Evolutionary conservation across 1,140 invertebrate species (phyloP).

Genomic region (Anastrepha ludens): DNA sequence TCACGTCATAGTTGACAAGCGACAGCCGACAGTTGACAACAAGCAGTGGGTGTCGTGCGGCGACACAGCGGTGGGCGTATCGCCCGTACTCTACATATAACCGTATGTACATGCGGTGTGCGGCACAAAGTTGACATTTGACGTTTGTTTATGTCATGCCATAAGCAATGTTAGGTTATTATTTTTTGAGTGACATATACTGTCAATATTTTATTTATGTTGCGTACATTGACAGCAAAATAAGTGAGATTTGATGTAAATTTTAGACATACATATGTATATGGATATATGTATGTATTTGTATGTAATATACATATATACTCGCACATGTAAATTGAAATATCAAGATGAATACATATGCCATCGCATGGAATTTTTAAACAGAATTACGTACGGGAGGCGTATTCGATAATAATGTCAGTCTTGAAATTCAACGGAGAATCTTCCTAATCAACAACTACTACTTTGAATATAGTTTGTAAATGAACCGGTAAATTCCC

Average conservation of each 20-base stretch:
- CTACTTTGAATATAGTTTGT: no score
- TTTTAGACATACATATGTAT: not conserved
- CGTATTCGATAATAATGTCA: no score
- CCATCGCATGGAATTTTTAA: no score
- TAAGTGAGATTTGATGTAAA: not conserved
- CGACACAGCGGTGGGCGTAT: constrained; percentile 3
- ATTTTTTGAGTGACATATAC: constrained; percentile 54
- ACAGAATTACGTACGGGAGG: no score
- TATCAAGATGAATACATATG: no score
- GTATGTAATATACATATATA: no score
- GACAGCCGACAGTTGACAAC: constrained; percentile 52
- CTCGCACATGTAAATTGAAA: no score
- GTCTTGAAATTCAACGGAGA: no score
- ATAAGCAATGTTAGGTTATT: constrained; percentile 46
- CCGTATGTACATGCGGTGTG: not conserved
- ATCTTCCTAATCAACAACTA: no score
- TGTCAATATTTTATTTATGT: constrained; percentile 55
- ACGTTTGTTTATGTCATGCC: constrained; percentile 47
- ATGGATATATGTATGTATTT: not conserved
- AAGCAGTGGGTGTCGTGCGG: constrained; percentile 33
- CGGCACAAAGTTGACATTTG: constrained; percentile 42
- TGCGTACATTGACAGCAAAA: not conserved
- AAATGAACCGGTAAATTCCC: no score
- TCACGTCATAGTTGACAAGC: constrained; percentile 34
- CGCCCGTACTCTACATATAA: not conserved